phyloP scores from a whole-genome alignment of 2,888 invertebrate species.

The Mesodorylaimus sp. region DNA sequence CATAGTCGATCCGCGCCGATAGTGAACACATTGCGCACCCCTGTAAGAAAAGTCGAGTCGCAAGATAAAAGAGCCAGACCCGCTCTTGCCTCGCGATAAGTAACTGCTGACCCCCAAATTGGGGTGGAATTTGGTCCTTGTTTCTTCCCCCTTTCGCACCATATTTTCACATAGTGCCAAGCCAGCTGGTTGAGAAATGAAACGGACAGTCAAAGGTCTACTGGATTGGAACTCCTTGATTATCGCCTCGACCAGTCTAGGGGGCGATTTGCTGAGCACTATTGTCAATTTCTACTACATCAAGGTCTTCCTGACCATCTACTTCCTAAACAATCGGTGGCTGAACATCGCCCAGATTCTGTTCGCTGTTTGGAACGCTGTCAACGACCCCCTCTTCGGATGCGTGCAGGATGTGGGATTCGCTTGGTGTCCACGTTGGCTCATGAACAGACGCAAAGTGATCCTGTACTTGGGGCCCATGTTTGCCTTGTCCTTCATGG shows the following conservation, averaged over 20 bases:
- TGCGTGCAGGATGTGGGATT: conserved; percentile 21
- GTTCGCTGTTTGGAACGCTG: conserved; percentile 30
- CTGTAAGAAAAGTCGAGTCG: no score
- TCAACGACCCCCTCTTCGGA: conserved; percentile 31
- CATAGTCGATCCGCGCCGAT: no score
- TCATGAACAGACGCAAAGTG: conserved; percentile 25
- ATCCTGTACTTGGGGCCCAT: conserved; percentile 29
- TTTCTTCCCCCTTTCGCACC: no score
- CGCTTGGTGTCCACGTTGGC: no score
- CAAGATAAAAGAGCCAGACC: no score
- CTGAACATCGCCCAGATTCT: conserved; percentile 27
- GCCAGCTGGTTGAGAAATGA: no score
- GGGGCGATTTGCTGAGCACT: neutral
- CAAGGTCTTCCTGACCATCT: conserved; percentile 18
- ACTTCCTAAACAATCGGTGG: conserved; percentile 26
- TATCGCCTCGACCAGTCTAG: neutral
- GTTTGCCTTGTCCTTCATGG: conserved; percentile 25
- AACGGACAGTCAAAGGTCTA: no score
- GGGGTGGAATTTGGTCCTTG: no score
- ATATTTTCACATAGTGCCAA: no score
- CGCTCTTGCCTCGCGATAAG: no score
- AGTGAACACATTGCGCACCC: no score
- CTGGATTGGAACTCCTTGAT: neutral
- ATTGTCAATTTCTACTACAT: conserved; percentile 3
- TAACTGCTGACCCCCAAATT: no score